phyloP scores from a whole-genome alignment of 2,888 invertebrate genomes.

The Apomyelois bistriatella region DNA sequence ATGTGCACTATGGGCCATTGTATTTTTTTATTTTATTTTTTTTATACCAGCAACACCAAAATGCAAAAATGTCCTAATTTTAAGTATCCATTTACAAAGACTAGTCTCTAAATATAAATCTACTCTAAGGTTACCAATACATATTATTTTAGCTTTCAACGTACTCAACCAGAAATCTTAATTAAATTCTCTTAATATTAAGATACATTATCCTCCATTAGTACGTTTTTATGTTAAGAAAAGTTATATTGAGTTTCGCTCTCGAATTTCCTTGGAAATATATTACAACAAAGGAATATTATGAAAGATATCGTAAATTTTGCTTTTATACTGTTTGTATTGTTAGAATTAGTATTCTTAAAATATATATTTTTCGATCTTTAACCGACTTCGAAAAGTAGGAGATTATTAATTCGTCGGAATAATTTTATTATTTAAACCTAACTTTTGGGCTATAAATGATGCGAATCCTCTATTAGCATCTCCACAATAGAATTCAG shows the following conservation, averaged over 20 bases:
- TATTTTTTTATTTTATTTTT: no score
- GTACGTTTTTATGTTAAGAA: neutral
- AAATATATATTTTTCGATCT: no score
- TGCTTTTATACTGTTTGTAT: no score
- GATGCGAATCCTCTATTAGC: no score
- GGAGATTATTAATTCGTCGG: no score
- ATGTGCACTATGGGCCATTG: no score
- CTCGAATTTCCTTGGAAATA: neutral
- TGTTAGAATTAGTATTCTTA: no score
- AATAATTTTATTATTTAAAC: no score
- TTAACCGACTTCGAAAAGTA: no score
- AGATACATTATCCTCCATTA: slow-evolving; percentile 12
- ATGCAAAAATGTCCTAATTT: neutral
- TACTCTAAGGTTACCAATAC: neutral
- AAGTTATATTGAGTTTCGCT: slow-evolving; percentile 2
- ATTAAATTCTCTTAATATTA: neutral
- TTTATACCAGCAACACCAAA: neutral
- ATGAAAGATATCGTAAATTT: neutral
- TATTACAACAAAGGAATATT: neutral
- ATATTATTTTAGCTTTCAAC: neutral
- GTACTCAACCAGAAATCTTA: neutral
- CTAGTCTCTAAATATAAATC: neutral
- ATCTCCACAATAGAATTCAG: no score
- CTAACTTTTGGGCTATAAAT: no score
- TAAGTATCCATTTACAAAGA: neutral